Evolutionary conservation across 2,113 vertebrate species (phyloP), one percentile per base, ranked within the genome.

Genomic region (Symphodus melops): DNA sequence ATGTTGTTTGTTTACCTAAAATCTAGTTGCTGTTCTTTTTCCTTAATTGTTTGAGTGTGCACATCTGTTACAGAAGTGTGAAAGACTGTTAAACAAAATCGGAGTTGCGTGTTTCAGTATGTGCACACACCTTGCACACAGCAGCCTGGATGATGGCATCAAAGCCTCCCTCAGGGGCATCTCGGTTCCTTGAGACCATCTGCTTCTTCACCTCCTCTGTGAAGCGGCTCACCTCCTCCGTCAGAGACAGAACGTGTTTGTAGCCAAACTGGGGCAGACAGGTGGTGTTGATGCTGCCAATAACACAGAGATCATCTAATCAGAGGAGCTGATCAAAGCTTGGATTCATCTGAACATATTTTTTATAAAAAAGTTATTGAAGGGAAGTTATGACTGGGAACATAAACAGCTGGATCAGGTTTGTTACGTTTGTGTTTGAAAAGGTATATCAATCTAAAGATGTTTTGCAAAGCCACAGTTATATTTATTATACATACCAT

Each of bases 101-200:
- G 6, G 63, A 48, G 21, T 28, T 41, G 39, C 10, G 16, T 76
- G 21, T 46, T 44, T 65, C 16, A 62, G 68, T 39, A 23, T 23
- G 51, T 21, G 46, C 36, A 1, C 37, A 17, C 88, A 98, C 98
- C 48, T 96, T 95, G 21, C 98, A 99, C 79, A 99, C 98, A 0
- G 96, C 95, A 16, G 97, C 97, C 92, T 99, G 98, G 75, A 99
- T 95, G 91, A 99, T 98, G 71, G 98, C 98, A 77, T 99, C 98
- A 0, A 99, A 99, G 59, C 98, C 98, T 0, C 98, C 98, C 82
- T 99, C 98, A 0, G 98, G 98, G 0, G 97, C 95, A 0, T 99
- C 98, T 0, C 97, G 94, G 92, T 99, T 99, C 68, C 98, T 94
- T 2, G 98, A 98, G 70, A 99, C 97, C 0, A 73, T 95, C 92